phyloP scores from a whole-genome alignment of 1,140 invertebrate genomes.

The Anoplophora glabripennis region DNA sequence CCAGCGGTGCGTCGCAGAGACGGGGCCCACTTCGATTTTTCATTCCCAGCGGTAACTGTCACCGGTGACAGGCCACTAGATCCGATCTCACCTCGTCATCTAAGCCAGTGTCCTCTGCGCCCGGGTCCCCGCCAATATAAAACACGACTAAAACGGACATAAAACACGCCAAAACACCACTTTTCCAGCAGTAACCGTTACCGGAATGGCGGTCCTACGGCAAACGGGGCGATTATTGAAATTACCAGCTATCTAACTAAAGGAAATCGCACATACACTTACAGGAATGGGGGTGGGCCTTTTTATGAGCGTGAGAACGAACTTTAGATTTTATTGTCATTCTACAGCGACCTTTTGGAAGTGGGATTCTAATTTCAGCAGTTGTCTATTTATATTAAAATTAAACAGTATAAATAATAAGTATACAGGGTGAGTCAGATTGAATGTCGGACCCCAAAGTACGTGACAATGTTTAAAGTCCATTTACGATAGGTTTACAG shows the following conservation, averaged over 20 bases:
- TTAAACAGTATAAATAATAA: too few relatives aligned
- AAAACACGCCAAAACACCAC: conserved; percentile 18
- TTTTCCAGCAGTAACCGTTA: conserved; percentile 5
- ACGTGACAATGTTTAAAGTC: too few relatives aligned
- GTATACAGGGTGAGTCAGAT: too few relatives aligned
- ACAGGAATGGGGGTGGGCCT: conserved; percentile 7
- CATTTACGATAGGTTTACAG: too few relatives aligned
- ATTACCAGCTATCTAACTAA: conserved; percentile 18
- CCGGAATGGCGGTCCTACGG: conserved; percentile 12
- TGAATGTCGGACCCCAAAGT: too few relatives aligned
- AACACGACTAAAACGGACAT: conserved; percentile 14
- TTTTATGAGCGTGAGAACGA: too few relatives aligned
- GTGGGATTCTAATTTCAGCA: too few relatives aligned
- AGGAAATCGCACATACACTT: conserved; percentile 20
- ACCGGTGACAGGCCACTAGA: conserved; percentile 31
- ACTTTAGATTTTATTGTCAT: too few relatives aligned
- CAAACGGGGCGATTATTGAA: conserved; percentile 22
- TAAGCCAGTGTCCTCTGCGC: conserved; percentile 16
- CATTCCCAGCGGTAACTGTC: conserved; percentile 36
- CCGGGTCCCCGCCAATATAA: conserved; percentile 6
- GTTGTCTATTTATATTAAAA: too few relatives aligned
- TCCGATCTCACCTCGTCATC: conserved; percentile 37
- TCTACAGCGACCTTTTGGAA: too few relatives aligned
- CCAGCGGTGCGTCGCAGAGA: conserved; percentile 17
- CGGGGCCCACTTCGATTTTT: conserved; percentile 32